Evolutionary conservation across 2,888 invertebrate species (phyloP), one percentile per base, ranked within the genome.

Genomic region (Ormyrus pomaceus): DNA sequence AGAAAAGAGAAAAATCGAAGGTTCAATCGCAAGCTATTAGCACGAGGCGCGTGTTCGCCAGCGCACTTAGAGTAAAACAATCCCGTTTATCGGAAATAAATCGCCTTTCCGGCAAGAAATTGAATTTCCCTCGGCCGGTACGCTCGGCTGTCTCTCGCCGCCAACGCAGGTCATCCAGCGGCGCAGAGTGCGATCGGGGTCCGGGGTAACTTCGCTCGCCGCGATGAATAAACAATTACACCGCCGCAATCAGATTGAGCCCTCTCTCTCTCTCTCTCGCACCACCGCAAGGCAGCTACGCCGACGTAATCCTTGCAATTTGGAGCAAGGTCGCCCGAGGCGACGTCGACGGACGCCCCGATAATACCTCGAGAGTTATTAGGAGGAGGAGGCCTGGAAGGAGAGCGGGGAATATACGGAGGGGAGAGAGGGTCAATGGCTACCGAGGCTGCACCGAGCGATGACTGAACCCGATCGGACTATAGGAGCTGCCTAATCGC

Each of bases 161-260:
- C 34, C 1, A 34, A 2, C 34, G 2, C 34, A 34, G 34, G 34
- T 34, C 34, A 34, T 34, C 34, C 34, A 34, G 34, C 34, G 34
- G 34, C 34, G 34, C 34, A 2, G 34, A 34, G 34, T 34, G 34
- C 34, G 34, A 34, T 34, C 34, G 34, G 34, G 34, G 34, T 56
- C 51, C 46, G 55, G 46, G 55, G 46, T 65, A 56, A 65, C n/a
- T 58, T 64, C 55, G 70, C 77, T 76, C 50, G 79, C 74, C 72
- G 77, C 83, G 82, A 85, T 84, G 85, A 84, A 85, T 84, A 85
- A 85, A 85, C 85, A 85, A 85, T 85, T 84, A 84, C 82, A 79
- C 68, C 55, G 81, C 83, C 80, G 83, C 85, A 84, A 84, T 84
- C 82, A 82, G 83, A 83, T 80, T n/a, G 56, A 48, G 48, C 11